Evolutionary conservation across 2,113 vertebrate genomes (phyloP).

Genomic region (Lepus americanus): DNA sequence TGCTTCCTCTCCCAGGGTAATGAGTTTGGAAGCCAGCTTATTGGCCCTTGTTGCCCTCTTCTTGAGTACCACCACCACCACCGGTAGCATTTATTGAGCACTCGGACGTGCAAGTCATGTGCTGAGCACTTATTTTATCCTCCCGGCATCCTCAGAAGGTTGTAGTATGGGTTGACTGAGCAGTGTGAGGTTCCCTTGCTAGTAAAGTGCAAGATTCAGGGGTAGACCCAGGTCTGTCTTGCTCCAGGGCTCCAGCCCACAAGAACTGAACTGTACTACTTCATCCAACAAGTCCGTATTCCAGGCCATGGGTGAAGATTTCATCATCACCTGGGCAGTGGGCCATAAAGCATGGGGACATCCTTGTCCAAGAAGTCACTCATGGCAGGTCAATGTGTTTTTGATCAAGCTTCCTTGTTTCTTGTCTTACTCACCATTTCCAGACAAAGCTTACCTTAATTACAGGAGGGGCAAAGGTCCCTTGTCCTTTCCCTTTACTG

Average conservation of each 20-base stretch:
- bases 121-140: not conserved
- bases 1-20: not conserved
- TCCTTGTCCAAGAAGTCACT: not conserved
- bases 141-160: not conserved
- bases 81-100: not conserved
- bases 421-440: conserved; percentile 3
- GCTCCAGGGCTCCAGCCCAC: not conserved
- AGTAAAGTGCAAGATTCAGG: not conserved
- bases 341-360: not conserved
- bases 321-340: not conserved
- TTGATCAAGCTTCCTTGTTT: not conserved
- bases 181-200: not conserved
- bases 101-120: not conserved
- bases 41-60: not conserved
- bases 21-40: not conserved
- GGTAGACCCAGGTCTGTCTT: not conserved
- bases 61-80: not conserved
- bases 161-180: not conserved
- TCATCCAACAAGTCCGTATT: not conserved
- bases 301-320: not conserved
- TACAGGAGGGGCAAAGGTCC: not conserved
- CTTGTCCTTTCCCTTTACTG: not conserved
- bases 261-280: too few relatives aligned
- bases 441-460: not conserved
- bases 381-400: not conserved